Conservation (phyloP, 2,113 vertebrate genomes). For the Ceyx melanurus region DNA sequence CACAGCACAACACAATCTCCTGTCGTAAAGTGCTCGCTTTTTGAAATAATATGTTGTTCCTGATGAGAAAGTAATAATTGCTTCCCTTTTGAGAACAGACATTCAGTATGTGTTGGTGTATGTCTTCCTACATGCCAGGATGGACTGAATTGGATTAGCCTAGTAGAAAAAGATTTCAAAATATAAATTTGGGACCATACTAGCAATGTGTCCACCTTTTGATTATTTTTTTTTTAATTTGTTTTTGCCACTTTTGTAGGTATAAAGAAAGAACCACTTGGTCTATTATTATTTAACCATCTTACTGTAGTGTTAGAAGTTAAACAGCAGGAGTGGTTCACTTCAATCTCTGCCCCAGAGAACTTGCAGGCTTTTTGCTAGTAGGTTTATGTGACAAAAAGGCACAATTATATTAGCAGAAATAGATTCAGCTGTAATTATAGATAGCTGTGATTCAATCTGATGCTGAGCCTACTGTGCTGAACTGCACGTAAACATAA, state of each 20-base stretch:
- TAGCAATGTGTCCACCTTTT: background rate
- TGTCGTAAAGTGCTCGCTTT: rapidly evolving
- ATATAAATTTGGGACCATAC: background rate
- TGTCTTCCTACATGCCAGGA: background rate
- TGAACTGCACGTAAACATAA: background rate
- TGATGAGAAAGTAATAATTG: background rate
- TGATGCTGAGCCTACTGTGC: background rate
- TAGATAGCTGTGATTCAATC: background rate
- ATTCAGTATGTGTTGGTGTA: background rate
- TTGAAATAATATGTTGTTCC: background rate
- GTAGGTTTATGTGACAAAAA: background rate
- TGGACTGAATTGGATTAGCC: background rate
- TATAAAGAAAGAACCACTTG: background rate
- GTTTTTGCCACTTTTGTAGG: background rate
- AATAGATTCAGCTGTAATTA: background rate
- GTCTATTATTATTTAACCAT: background rate
- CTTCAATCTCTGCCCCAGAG: background rate
- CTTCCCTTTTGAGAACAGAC: background rate
- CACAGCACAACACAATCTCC: background rate
- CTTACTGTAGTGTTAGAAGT: background rate
- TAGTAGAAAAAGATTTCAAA: background rate
- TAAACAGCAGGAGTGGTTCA: background rate
- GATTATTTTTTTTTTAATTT: background rate
- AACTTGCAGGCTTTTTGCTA: background rate
- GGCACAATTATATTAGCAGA: background rate